Evolutionary conservation across 1,140 invertebrate species (phyloP).

Genomic region (Listronotus oregonensis): DNA sequence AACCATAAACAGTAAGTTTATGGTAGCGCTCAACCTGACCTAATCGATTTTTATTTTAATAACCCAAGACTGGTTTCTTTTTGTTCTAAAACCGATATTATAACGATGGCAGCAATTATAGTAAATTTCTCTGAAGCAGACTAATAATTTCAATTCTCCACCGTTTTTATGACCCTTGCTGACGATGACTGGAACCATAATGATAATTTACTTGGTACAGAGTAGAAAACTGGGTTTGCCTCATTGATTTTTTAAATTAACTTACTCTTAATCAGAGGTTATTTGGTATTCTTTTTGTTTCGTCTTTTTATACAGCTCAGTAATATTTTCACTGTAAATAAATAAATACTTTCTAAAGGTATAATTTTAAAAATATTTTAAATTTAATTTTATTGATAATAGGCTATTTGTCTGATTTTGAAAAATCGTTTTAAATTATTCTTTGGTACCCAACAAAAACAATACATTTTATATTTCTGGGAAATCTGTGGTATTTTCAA

Average conservation of each 20-base stretch:
- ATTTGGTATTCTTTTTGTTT: background rate
- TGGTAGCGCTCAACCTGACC: background rate
- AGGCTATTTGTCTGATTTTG: too few relatives aligned
- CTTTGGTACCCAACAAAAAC: too few relatives aligned
- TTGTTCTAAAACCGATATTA: constrained; percentile 11
- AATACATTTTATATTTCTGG: too few relatives aligned
- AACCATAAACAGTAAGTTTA: too few relatives aligned
- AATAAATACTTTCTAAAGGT: too few relatives aligned
- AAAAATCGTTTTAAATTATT: too few relatives aligned
- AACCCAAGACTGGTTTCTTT: constrained; percentile 4
- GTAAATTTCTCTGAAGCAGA: constrained; percentile 17
- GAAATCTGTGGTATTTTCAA: too few relatives aligned
- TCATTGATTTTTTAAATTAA: constrained; percentile 11
- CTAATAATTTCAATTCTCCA: constrained; percentile 14
- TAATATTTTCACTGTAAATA: too few relatives aligned
- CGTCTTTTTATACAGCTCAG: too few relatives aligned
- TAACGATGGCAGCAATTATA: constrained; percentile 14
- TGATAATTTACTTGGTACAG: constrained; percentile 8
- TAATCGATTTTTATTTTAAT: background rate
- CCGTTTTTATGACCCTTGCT: constrained; percentile 4
- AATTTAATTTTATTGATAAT: too few relatives aligned
- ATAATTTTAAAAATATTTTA: too few relatives aligned
- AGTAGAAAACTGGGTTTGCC: background rate
- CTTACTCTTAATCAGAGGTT: constrained; percentile 7
- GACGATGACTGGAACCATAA: background rate